Base-by-base conservation (phyloP, 1,140 invertebrate species). In the Zaprionus camerounensis region DNA sequence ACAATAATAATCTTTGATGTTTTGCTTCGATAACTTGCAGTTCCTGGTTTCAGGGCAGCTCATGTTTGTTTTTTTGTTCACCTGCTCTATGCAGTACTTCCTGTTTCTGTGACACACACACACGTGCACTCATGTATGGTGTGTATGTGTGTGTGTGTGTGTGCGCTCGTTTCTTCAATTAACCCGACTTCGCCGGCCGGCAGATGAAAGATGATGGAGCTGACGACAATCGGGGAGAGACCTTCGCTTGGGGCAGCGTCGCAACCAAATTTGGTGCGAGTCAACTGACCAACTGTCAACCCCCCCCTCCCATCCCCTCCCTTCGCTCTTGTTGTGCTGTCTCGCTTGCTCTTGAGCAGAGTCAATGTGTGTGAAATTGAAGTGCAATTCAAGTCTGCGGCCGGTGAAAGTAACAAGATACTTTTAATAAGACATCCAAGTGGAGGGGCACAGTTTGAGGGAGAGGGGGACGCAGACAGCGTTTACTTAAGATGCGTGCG, bases 391-490 rank as follows among this genome's bases (percentile, higher is more conserved):
- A 80, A 90, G 84, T 88, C 80, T 82, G 82, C 72, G 68, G 59
- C 67, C 69, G 91, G 91, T 91, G 91, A 92, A 92, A 92, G 91
- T 92, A 92, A 92, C 91, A 85, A 92, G 91, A 92, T 92, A 92
- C 91, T 90, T 85, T 90, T 90, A 90, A 90, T 88, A 90, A 90
- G 85, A 90, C 85, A 90, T 90, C 79, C 80, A 53, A 75, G 76
- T 49, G 49, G 41, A 46, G 64, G 71, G 58, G 34, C 49, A 46
- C n/a, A 5, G 38, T 5, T 13, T 24, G 15, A 24, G 6, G 9
- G 24, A 17, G 5, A 44, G n/a, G 12, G 28, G 24, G 34, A 4
- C 5, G 5, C 2, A 9, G 51, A 9, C 34, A 61, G 38, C 67
- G 41, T 75, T 75, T 64, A 74, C 44, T 78, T 78, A 69, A 74